Evolutionary conservation across 2,113 vertebrate genomes (phyloP), one percentile per base, ranked within the genome.

Genomic region (Ceuthmochares aereus): DNA sequence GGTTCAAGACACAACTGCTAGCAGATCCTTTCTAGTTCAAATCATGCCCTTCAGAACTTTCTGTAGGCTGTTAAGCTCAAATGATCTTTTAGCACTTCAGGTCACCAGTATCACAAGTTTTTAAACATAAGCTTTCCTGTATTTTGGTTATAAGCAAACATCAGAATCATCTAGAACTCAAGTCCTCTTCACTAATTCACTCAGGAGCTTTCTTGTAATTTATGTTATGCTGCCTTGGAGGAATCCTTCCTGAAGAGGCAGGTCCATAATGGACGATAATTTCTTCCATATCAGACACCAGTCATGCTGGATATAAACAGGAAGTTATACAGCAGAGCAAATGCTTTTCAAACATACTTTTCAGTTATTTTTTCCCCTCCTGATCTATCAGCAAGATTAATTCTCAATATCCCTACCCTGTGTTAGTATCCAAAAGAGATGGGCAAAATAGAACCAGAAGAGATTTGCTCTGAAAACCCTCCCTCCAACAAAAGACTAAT

Each of bases 401-500:
- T 73, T 79, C 62, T 82, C 45, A 73, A 6, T 49, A 43, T 12
- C 29, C 43, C 32, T 56, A n/a, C 9, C 18, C 34, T 60, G n/a
- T 32, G 17, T n/a, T 16, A 37, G 40, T 36, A 77, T 37, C 76
- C 43, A 92, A 82, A 89, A 68, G 26, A 89, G 30, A 26, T 5
- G 6, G 42, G 12, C 30, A 78, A 81, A 70, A 77, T 78, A 64
- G 40, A 82, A 49, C 36, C 42, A 40, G 45, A 63, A 89, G 49
- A 81, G 64, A 62, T 84, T 58, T 52, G 42, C 52, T 81, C 60
- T 84, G 67, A 73, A 92, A 90, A 74, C 55, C 19, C n/a, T 49
- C 34, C 37, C 64, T 74, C 32, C 63, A 86, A 73, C 36, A 73
- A 80, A 91, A 76, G 79, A 43, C 67, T 77, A 73, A 90, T 83